Evolutionary conservation across 2,888 invertebrate genomes (phyloP).

Genomic region (Coleophora flavipennella): DNA sequence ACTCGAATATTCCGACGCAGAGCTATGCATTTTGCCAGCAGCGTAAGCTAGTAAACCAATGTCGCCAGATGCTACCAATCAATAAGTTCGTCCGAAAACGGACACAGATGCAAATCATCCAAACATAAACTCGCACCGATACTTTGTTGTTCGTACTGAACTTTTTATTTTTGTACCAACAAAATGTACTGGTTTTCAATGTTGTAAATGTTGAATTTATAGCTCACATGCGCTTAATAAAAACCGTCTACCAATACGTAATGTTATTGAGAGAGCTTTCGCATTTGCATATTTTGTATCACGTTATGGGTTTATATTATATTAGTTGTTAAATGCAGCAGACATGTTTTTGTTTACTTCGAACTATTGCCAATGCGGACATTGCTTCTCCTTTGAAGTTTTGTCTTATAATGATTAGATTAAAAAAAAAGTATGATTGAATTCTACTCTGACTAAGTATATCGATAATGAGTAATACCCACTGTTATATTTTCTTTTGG

Average conservation of each 20-base stretch:
- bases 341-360: too few species aligned
- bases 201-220: constrained; percentile 54
- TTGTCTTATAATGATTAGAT: too few species aligned
- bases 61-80: constrained; percentile 43
- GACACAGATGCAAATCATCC: constrained; percentile 47
- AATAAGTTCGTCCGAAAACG: constrained; percentile 38
- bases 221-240: constrained; percentile 47
- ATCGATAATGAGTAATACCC: too few species aligned
- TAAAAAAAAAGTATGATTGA: too few species aligned
- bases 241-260: constrained; percentile 36
- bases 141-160: constrained; percentile 49
- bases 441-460: too few species aligned
- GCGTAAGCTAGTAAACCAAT: constrained; percentile 22
- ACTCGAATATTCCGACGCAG: constrained; percentile 35
- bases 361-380: too few species aligned
- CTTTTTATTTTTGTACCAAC: constrained; percentile 53
- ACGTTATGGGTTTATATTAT: too few species aligned
- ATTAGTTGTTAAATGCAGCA: too few species aligned
- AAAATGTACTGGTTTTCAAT: constrained; percentile 47
- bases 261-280: constrained; percentile 26
- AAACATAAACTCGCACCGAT: constrained; percentile 35
- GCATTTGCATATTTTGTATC: constrained; percentile 13
- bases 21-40: constrained; percentile 17
- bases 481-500: too few species aligned
- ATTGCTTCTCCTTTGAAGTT: too few species aligned